These are phyloP conservation scores for Agrochola lychnidis DNA, from an alignment of 2,888 invertebrate genomes.

Conservation along the genomic window DNA sequence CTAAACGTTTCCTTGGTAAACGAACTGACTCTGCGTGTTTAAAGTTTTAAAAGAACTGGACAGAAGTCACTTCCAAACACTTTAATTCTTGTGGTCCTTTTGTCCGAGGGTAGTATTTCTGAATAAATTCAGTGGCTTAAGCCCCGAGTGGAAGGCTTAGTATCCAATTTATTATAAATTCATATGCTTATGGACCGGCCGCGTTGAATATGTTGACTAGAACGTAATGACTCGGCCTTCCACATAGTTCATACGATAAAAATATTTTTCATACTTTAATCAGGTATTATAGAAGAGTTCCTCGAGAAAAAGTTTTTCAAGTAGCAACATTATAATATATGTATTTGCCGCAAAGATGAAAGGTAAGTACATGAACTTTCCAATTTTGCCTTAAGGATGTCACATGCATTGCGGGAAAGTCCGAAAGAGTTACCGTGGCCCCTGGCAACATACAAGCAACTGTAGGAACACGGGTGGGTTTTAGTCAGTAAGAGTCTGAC, in stretches of 20 bases:
- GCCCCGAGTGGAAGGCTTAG: slow-evolving; percentile 67
- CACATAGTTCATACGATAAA: background rate
- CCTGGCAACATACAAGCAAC: too few species aligned
- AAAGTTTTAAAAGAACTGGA: background rate
- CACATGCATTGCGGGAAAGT: background rate
- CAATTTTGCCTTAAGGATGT: background rate
- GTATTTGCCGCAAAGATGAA: background rate
- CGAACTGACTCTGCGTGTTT: background rate
- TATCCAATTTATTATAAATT: slow-evolving; percentile 78
- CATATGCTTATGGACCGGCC: slow-evolving; percentile 71
- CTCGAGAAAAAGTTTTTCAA: background rate
- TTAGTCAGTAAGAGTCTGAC: too few species aligned
- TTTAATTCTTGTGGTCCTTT: slow-evolving; percentile 40
- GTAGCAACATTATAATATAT: background rate
- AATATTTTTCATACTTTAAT: too few species aligned
- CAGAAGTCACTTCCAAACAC: slow-evolving; percentile 41
- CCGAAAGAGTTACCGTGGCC: too few species aligned
- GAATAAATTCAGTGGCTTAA: slow-evolving; percentile 71
- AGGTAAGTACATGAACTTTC: background rate
- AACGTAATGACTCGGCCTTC: slow-evolving; percentile 29
- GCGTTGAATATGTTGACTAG: slow-evolving; percentile 24
- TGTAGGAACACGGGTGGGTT: too few species aligned
- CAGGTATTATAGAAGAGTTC: too few species aligned
- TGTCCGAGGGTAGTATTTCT: slow-evolving; percentile 64
- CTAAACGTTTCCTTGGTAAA: background rate